Percentiles rank a stretch among this genome's conserved stretches.
Evolutionary conservation across 2,888 invertebrate species (phyloP).

Genomic region (Galerucella pusilla): DNA sequence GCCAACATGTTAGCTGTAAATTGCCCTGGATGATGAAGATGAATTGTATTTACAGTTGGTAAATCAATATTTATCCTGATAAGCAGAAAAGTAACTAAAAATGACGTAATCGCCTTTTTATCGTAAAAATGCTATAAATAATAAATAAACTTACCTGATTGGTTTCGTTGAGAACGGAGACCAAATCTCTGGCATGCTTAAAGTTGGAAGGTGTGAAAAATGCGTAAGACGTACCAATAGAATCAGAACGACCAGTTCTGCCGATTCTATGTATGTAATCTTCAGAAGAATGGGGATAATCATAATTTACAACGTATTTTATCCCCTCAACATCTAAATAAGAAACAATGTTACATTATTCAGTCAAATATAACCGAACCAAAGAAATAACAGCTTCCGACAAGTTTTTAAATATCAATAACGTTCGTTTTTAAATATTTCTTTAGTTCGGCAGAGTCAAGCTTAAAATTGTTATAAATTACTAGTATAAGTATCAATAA

Average conservation of each 20-base stretch:
- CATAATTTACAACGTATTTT: slow-evolving; percentile 96
- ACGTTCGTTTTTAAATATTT: slow-evolving; percentile 6
- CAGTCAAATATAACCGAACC: slow-evolving; percentile 18
- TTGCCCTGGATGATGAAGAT: no score
- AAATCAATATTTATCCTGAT: no score
- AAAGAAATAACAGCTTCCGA: slow-evolving; percentile 30
- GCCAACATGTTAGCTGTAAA: no score
- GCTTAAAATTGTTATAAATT: not conserved
- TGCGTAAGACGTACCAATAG: slow-evolving; percentile 92
- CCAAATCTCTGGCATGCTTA: slow-evolving; percentile 88
- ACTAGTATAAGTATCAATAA: not conserved
- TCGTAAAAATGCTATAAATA: no score
- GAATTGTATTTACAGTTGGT: no score
- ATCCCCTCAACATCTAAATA: slow-evolving; percentile 92
- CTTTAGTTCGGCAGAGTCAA: slow-evolving; percentile 13
- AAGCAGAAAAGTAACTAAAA: no score
- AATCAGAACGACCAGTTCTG: slow-evolving; percentile 88
- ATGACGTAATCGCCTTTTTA: no score
- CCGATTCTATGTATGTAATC: slow-evolving; percentile 97
- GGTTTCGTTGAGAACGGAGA: slow-evolving; percentile 89
- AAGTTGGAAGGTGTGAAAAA: slow-evolving; percentile 92
- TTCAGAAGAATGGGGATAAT: slow-evolving; percentile 95
- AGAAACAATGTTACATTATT: slow-evolving; percentile 29
- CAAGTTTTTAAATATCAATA: not conserved
- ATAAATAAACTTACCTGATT: slow-evolving; percentile 73